Percentiles rank a stretch among this genome's conserved stretches.
These are phyloP conservation scores for Calcarius lapponicus DNA, from an alignment of 2,797 vertebrate species.

Conservation along the genomic window DNA sequence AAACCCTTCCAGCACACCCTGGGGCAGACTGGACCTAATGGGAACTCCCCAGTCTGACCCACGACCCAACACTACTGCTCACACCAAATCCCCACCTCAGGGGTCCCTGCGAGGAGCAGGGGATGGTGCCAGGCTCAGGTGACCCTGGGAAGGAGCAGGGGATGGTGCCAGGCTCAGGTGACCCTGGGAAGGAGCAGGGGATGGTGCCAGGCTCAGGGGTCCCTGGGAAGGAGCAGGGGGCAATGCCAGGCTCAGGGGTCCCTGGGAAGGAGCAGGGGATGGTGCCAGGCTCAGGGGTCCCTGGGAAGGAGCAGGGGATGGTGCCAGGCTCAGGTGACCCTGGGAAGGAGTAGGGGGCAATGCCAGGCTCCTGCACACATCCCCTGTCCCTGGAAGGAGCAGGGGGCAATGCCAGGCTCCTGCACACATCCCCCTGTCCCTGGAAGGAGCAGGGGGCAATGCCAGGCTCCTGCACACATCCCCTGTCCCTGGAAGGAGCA, in stretches of 20 bases:
- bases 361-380: too few species aligned
- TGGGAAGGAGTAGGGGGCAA: background rate
- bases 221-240: background rate
- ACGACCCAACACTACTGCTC: rapidly evolving
- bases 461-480: background rate
- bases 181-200: background rate
- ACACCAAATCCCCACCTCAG: background rate
- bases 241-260: background rate
- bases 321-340: background rate
- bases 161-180: background rate
- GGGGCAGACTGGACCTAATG: background rate
- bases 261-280: background rate
- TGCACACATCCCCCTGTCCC: too few species aligned
- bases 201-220: background rate
- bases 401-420: background rate
- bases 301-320: background rate
- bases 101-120: background rate
- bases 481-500: too few species aligned
- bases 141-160: background rate
- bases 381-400: background rate
- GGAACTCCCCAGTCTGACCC: background rate
- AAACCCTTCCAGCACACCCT: rapidly evolving
- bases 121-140: too few species aligned
- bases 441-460: background rate
- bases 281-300: background rate